Percentiles rank a stretch among this genome's conserved stretches.
Conservation (phyloP, 2,888 invertebrate genomes). For the Acheta domesticus region DNA sequence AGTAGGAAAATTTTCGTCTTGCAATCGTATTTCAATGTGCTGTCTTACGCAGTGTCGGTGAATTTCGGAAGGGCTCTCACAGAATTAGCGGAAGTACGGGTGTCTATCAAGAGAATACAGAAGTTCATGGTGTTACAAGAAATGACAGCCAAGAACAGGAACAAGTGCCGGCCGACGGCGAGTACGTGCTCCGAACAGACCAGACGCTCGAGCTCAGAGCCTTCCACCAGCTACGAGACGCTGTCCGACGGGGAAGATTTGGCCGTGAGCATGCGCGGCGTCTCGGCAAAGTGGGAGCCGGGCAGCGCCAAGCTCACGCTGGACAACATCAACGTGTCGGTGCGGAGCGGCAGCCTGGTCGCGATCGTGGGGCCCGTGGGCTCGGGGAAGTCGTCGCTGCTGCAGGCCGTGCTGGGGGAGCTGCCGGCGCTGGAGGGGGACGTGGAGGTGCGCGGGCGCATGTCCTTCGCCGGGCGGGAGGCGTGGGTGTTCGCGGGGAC, state of each 20-base stretch:
- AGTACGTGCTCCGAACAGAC: neutral
- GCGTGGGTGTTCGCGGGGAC: constrained; percentile 73
- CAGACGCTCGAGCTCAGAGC: neutral
- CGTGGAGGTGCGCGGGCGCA: constrained; percentile 57
- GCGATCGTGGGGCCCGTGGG: constrained; percentile 87
- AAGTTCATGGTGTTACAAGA: neutral
- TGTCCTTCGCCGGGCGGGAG: constrained; percentile 74
- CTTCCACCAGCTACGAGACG: neutral
- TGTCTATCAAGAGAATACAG: neutral
- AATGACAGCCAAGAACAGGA: neutral
- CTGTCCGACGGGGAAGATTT: neutral
- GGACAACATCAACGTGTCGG: constrained; percentile 54
- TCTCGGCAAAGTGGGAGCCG: constrained; percentile 35
- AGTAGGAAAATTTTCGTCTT: neutral
- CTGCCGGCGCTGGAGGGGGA: constrained; percentile 60
- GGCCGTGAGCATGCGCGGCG: neutral
- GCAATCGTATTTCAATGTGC: neutral
- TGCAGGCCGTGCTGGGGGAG: constrained; percentile 73
- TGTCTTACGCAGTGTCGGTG: neutral
- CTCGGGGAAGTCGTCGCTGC: constrained; percentile 71
- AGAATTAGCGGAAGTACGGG: neutral
- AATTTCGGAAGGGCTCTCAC: neutral
- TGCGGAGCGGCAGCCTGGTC: constrained; percentile 56
- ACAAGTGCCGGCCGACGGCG: neutral
- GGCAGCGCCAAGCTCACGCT: constrained; percentile 51